A percentile compares a stretch with the other conserved stretches of the same genome.
Evolutionary conservation across 1,140 invertebrate species (phyloP).

Genomic region (Drosophila tristis): DNA sequence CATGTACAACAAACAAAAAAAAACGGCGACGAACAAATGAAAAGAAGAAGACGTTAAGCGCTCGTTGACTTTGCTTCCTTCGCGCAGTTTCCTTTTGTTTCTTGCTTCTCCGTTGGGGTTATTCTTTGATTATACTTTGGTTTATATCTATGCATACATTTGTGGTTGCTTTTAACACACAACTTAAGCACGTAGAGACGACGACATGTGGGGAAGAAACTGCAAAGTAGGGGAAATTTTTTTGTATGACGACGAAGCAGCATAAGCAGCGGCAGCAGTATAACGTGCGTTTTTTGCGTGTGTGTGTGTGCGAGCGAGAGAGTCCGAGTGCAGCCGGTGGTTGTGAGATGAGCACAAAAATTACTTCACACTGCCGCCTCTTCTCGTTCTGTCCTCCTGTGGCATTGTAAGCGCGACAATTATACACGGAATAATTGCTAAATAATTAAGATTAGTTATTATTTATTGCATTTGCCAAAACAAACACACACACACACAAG

Average conservation of each 20-base stretch:
- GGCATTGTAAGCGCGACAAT: slow-evolving; percentile 8
- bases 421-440: slow-evolving; percentile 28
- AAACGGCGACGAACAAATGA: slow-evolving; percentile 30
- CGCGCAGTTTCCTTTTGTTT: slow-evolving; percentile 43
- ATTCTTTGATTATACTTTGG: slow-evolving; percentile 59
- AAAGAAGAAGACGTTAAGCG: slow-evolving; percentile 41
- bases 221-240: slow-evolving; percentile 68
- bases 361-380: slow-evolving; percentile 44
- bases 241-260: slow-evolving; percentile 21
- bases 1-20: slow-evolving; percentile 15
- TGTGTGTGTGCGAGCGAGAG: slow-evolving; percentile 24
- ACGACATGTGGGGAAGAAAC: slow-evolving; percentile 71
- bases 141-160: slow-evolving; percentile 44
- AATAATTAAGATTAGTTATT: slow-evolving; percentile 47
- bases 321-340: slow-evolving; percentile 59
- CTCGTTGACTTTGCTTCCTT: slow-evolving; percentile 35
- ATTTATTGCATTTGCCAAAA: slow-evolving; percentile 57
- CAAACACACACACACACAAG: slow-evolving; percentile 31
- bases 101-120: slow-evolving; percentile 33
- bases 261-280: slow-evolving; percentile 53
- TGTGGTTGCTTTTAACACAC: slow-evolving; percentile 50
- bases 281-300: slow-evolving; percentile 38
- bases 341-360: slow-evolving; percentile 47
- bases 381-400: background rate
- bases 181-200: slow-evolving; percentile 76